Base-by-base conservation (phyloP, 92 coral and sea anemone genomes). In the Phenganax stokvisi region DNA sequence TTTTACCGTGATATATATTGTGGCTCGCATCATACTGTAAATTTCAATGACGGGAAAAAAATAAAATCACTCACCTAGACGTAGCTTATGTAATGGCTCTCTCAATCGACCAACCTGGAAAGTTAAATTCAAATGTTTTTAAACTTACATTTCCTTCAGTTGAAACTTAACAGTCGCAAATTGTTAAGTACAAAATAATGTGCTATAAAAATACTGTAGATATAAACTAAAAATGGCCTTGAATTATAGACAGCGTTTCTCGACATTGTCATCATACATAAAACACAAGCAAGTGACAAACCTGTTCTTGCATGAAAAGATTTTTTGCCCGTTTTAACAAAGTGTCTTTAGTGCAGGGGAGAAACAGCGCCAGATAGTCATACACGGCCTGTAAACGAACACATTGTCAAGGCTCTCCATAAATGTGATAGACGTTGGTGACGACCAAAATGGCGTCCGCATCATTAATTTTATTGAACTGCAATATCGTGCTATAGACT, bases 301-400 rank as follows among this genome's bases (percentile, higher is more conserved):
- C 98, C 91, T 91, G 98, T 25, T 93, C 98, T 71, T 90, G 92
- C 57, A 93, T 81, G 54, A 93, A 83, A 62, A 93, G 85, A 64
- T 93, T 93, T 87, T 93, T 93, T 27, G 98, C 98, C 76, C 98
- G 86, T 69, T 93, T 93, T 71, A 89, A 79, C 76, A 93, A 87
- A 9, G 98, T 93, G 63, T 93, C 98, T 86, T 93, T 93, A 0
- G 97, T 93, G 54, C 98, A 93, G 6, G 98, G 98, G 53, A 93
- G 85, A 68, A 91, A 93, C 47, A 86, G 85, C 31, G 98, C 98
- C 74, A 93, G 87, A 73, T 89, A 93, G 67, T 93, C 98, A 79
- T 93, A 93, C 65, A 93, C 92, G 51, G 97, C 98, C 98, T 93
- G 71, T 17, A 79, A 86, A 64, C 16, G 63, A 29, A 90, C 52